These are phyloP conservation scores for Trichechus manatus DNA, from an alignment of 2,113 vertebrate species.

Conservation along the genomic window DNA sequence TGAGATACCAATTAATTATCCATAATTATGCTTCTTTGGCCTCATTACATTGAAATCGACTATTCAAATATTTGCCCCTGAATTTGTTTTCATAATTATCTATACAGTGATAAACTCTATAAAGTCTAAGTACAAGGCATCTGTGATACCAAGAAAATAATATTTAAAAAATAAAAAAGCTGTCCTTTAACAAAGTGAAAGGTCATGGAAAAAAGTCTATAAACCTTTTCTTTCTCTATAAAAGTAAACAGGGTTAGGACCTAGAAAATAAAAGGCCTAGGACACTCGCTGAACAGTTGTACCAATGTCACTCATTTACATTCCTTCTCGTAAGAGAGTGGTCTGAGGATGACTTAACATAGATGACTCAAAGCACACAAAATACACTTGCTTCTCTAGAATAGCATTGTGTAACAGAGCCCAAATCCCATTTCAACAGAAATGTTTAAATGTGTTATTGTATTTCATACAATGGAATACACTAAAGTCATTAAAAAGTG, in stretches of 20 bases:
- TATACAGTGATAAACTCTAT: neutral
- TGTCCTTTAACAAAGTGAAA: conserved; percentile 7
- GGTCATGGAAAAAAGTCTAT: neutral
- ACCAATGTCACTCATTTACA: conserved; percentile 10
- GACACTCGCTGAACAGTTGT: neutral
- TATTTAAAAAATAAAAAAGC: neutral
- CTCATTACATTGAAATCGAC: neutral
- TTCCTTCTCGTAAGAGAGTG: neutral
- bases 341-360: neutral
- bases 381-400: neutral
- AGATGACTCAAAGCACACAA: neutral
- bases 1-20: neutral
- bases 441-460: neutral
- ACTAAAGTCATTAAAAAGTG: neutral
- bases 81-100: neutral
- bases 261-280: neutral
- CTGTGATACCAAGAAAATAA: neutral
- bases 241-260: neutral
- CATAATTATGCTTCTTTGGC: neutral
- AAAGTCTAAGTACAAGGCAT: neutral
- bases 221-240: conserved; percentile 29
- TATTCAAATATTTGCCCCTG: neutral
- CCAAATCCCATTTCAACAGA: neutral
- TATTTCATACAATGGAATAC: neutral
- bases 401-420: neutral